phyloP scores from a whole-genome alignment of 2,113 vertebrate species.

The Apteryx mantelli region DNA sequence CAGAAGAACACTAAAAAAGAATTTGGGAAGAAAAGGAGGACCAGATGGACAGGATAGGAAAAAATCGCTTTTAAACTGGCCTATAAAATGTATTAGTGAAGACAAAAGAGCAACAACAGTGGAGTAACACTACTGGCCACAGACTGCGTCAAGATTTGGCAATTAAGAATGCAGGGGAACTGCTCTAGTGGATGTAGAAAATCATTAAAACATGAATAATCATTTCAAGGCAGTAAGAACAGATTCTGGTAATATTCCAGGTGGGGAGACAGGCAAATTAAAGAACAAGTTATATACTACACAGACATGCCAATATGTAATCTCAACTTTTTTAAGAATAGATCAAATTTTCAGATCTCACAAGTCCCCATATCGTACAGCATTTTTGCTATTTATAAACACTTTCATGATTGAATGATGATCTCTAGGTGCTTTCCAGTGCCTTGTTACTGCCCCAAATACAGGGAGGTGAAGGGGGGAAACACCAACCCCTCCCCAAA shows the following conservation, averaged over 20 bases:
- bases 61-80: not conserved
- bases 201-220: not conserved
- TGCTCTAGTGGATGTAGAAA: not conserved
- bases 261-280: not conserved
- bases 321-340: not conserved
- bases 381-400: not conserved
- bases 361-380: not conserved
- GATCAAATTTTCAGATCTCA: accelerated
- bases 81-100: not conserved
- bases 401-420: not conserved
- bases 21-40: not conserved
- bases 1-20: not conserved
- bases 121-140: not conserved
- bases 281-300: not conserved
- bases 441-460: not conserved
- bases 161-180: not conserved
- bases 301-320: accelerated
- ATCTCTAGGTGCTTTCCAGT: not conserved
- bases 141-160: not conserved
- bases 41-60: not conserved
- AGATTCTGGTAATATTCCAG: not conserved
- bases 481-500: not conserved
- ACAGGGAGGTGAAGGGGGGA: not conserved
- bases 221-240: not conserved
- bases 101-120: not conserved